A percentile compares a stretch with the other conserved stretches of the same genome.
phyloP scores from a whole-genome alignment of 2,888 invertebrate species.

The Chouioia cunea region DNA sequence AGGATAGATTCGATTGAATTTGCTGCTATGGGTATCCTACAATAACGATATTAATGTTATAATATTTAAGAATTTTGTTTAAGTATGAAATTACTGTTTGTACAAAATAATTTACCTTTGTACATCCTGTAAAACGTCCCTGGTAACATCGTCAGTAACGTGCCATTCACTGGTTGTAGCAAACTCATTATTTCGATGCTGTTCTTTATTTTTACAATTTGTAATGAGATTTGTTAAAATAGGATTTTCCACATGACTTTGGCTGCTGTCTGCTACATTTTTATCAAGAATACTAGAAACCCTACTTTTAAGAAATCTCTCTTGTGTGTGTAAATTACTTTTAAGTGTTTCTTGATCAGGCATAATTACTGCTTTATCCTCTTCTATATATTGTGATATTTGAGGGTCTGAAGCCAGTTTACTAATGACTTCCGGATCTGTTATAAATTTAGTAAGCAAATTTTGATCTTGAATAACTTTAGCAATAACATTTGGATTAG shows the following conservation, averaged over 20 bases:
- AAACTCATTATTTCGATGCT: conserved; percentile 49
- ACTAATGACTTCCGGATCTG: conserved; percentile 54
- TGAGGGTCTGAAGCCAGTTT: conserved; percentile 60
- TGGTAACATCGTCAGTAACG: conserved; percentile 69
- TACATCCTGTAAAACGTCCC: conserved; percentile 76
- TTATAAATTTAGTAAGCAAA: conserved; percentile 57
- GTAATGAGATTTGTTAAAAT: conserved; percentile 64
- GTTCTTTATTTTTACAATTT: conserved; percentile 57
- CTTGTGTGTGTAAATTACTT: conserved; percentile 21
- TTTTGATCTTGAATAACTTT: conserved; percentile 60
- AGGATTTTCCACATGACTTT: conserved; percentile 57
- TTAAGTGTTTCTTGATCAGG: conserved; percentile 14
- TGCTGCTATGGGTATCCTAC: conserved; percentile 72
- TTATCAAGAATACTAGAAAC: conserved; percentile 52
- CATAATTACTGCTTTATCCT: conserved; percentile 37
- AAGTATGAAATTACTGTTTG: background rate
- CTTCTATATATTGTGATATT: conserved; percentile 56
- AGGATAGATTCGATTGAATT: conserved; percentile 87
- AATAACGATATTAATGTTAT: conserved; percentile 43
- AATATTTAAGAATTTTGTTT: background rate
- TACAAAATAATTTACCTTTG: conserved; percentile 70
- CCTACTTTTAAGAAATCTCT: conserved; percentile 45
- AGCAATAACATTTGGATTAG: conserved; percentile 57
- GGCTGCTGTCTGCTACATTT: conserved; percentile 41
- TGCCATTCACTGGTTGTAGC: conserved; percentile 48